Evolutionary conservation across 2,888 invertebrate species (phyloP).

Genomic region (Tromatobia lineatoria): DNA sequence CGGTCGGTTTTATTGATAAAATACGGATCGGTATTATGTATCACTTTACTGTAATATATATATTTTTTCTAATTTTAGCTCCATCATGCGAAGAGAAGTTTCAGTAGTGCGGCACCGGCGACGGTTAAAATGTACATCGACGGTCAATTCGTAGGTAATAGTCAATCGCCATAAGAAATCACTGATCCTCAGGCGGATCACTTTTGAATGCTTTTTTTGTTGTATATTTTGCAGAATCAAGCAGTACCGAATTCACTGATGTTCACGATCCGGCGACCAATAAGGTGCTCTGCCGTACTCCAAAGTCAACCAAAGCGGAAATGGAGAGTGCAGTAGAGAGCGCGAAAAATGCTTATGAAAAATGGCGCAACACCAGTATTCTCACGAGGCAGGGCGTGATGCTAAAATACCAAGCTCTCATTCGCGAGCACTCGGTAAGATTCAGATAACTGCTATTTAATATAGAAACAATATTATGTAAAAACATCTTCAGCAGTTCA

Average conservation of each 20-base stretch:
- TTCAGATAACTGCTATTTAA: background rate
- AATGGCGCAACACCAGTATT: slow-evolving; percentile 97
- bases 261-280: slow-evolving; percentile 98
- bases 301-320: slow-evolving; percentile 95
- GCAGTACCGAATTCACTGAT: slow-evolving; percentile 97
- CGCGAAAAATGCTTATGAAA: slow-evolving; percentile 91
- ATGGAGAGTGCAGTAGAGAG: slow-evolving; percentile 96
- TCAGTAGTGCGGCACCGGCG: slow-evolving; percentile 89
- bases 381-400: slow-evolving; percentile 97
- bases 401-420: slow-evolving; percentile 89
- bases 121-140: slow-evolving; percentile 98
- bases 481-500: background rate
- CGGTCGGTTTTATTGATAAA: background rate
- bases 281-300: slow-evolving; percentile 92
- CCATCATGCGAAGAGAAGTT: slow-evolving; percentile 82
- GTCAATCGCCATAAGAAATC: slow-evolving; percentile 43
- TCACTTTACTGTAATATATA: no score
- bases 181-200: slow-evolving; percentile 64
- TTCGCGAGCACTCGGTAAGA: slow-evolving; percentile 84
- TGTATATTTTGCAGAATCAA: slow-evolving; percentile 90
- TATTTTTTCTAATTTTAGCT: slow-evolving; percentile 65
- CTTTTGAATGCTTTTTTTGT: background rate
- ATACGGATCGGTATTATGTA: background rate
- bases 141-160: slow-evolving; percentile 91
- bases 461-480: background rate